Evolutionary conservation across 2,113 vertebrate species (phyloP).

Genomic region (Gadus chalcogrammus): DNA sequence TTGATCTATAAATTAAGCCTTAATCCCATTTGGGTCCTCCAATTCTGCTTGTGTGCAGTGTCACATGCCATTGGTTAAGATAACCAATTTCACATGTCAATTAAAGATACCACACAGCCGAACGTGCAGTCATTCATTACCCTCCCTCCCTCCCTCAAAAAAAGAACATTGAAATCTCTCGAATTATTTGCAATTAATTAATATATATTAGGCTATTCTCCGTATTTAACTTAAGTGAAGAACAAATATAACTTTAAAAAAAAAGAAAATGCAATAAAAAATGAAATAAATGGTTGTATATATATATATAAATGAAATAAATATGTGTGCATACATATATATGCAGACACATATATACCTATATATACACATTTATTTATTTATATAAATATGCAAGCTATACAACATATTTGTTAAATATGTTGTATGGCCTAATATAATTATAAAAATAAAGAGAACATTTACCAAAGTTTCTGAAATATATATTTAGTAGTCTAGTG

Average conservation of each 20-base stretch:
- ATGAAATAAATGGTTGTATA: constrained; percentile 5
- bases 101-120: constrained; percentile 43
- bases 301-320: background rate
- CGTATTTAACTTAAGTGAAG: background rate
- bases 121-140: constrained; percentile 60
- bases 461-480: background rate
- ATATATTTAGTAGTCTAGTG: no score
- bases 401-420: background rate
- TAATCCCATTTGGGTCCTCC: constrained; percentile 47
- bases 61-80: constrained; percentile 61
- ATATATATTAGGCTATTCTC: background rate
- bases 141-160: constrained; percentile 16
- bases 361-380: background rate
- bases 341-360: background rate
- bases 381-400: background rate
- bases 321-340: background rate
- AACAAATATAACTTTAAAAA: background rate
- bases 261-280: background rate
- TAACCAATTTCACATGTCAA: constrained; percentile 60
- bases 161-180: background rate
- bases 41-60: constrained; percentile 25
- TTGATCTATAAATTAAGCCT: background rate
- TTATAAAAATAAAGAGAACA: background rate
- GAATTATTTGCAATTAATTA: background rate
- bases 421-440: background rate